Evolutionary conservation across 1,140 invertebrate genomes (phyloP), one percentile per base, ranked within the genome.

Genomic region (Musca domestica): DNA sequence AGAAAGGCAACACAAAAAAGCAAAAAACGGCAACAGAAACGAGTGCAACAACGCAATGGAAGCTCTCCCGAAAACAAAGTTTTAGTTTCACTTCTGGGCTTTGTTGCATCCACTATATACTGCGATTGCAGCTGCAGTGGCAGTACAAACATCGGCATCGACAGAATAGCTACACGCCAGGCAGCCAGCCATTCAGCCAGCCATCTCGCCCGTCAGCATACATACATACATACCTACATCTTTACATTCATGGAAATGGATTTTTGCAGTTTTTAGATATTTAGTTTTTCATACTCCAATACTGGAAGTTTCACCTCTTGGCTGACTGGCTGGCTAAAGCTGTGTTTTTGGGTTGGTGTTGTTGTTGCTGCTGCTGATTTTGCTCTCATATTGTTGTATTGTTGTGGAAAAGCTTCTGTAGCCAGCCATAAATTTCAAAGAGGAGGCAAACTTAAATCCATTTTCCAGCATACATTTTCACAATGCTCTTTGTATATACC

Each of bases 301-400:
- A 34, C 56, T 61, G 56, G 56, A 61, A 61, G 56, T 61, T 61
- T 61, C 56, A 61, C 27, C 27, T 61, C 34, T 5, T 41, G 3
- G 27, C 12, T n/a, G n/a, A n/a, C n/a, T n/a, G n/a, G n/a, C n/a
- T n/a, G n/a, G 34, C 34, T 41, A 41, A 41, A 41, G 48, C 48
- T 51, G 6, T 58, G 4, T 1, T 27, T 17, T 30, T n/a, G 2
- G 27, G 2, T 14, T 30, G 34, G 6, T 41, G 34, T 41, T 41
- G 34, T 41, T 41, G 34, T 41, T 41, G 27, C 3, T 30, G 27
- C 27, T 30, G 27, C 27, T 30, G 27, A 3, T 30, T 30, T 30
- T 30, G 34, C 34, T 41, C 34, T 41, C 34, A 41, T 9, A 41
- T 41, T 41, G n/a, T n/a, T n/a, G 34, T 41, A 12, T 41, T 5